Conservation (phyloP, 2,113 vertebrate species). For the Cynoglossus semilaevis region DNA sequence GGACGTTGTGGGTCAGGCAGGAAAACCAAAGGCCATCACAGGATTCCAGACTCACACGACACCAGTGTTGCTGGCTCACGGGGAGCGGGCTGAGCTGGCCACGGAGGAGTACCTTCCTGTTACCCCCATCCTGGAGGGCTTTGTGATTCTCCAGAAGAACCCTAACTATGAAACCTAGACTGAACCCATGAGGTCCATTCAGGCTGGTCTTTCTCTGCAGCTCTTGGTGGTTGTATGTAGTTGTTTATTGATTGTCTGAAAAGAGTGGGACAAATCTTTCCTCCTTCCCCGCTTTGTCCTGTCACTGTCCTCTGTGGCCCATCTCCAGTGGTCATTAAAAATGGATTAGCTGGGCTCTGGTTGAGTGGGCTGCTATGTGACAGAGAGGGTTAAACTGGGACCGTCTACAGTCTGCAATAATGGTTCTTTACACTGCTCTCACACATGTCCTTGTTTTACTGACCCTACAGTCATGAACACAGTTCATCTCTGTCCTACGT, state of each 20-base stretch:
- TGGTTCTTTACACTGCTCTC: constrained; percentile 32
- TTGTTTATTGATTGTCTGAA: constrained; percentile 55
- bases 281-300: constrained; percentile 27
- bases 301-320: constrained; percentile 18
- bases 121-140: constrained; percentile 95
- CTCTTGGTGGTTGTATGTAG: constrained; percentile 46
- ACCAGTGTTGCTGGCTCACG: constrained; percentile 91
- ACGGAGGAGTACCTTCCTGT: constrained; percentile 95
- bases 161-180: constrained; percentile 89
- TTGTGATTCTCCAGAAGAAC: constrained; percentile 97
- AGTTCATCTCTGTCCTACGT: constrained; percentile 7
- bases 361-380: constrained; percentile 42
- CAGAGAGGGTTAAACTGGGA: constrained; percentile 37
- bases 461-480: constrained; percentile 28
- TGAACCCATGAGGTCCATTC: background rate
- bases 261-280: constrained; percentile 39
- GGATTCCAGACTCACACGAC: constrained; percentile 99
- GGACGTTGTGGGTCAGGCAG: constrained; percentile 96
- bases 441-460: constrained; percentile 23
- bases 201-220: constrained; percentile 20
- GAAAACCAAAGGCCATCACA: constrained; percentile 97
- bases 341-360: constrained; percentile 33
- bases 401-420: constrained; percentile 30
- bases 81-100: constrained; percentile 93
- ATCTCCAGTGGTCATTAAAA: constrained; percentile 38